These are phyloP conservation scores for Prochilodus magdalenae DNA, from an alignment of 2,113 vertebrate genomes.

Conservation along the genomic window DNA sequence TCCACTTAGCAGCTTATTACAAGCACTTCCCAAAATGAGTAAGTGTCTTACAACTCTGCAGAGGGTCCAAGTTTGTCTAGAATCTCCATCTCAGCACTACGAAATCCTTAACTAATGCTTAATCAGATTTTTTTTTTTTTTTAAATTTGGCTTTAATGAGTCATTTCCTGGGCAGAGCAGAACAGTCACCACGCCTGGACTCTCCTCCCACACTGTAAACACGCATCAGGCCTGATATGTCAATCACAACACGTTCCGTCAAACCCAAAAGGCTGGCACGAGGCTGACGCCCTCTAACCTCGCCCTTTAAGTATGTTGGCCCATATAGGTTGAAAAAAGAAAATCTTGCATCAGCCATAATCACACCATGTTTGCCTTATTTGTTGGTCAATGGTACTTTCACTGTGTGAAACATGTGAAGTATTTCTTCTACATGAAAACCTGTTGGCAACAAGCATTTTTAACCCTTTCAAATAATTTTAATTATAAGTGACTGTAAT, in stretches of 20 bases:
- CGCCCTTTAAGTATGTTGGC: not conserved
- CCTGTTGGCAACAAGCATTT: too few species aligned
- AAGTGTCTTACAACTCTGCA: not conserved
- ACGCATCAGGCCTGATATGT: not conserved
- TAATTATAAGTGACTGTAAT: too few species aligned
- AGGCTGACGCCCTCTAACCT: conserved; percentile 2
- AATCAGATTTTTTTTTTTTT: not conserved
- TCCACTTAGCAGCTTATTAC: not conserved
- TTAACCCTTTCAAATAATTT: too few species aligned
- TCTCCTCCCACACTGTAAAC: conserved; percentile 38
- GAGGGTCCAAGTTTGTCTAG: not conserved
- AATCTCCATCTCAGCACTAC: not conserved
- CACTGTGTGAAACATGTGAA: too few species aligned
- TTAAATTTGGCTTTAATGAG: not conserved
- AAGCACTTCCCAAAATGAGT: not conserved
- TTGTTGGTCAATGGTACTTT: not conserved
- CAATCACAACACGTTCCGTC: conserved; percentile 1
- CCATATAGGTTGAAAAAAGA: not conserved
- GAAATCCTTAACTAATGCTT: not conserved
- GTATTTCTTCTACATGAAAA: too few species aligned
- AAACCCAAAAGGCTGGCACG: conserved; percentile 7
- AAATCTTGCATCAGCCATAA: not conserved
- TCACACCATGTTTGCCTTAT: not conserved
- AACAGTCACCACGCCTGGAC: conserved; percentile 6
- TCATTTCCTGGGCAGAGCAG: conserved; percentile 1